Base-by-base conservation (phyloP, 2,797 vertebrate species). In the Esox lucius region DNA sequence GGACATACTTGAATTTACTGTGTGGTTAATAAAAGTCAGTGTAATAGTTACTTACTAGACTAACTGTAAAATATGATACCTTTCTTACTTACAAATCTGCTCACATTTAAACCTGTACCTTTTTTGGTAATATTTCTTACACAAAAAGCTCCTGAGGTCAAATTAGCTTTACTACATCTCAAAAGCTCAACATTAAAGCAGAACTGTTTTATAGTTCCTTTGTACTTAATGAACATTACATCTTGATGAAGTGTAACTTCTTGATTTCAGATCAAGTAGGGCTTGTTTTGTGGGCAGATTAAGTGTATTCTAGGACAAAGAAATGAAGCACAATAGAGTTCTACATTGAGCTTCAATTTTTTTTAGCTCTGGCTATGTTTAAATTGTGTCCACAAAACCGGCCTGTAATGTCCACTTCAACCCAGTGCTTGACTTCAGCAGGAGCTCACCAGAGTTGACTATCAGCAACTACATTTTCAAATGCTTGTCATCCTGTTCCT, bases 1-100 rank as follows among this genome's bases (percentile, higher is more conserved):
- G 61, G 39, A 59, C 28, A 48, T 22, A 49, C 42, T 48, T 70
- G 68, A 24, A 5, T n/a, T 19, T 31, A 48, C 70, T 49, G n/a
- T 33, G 48, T 70, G 46, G 77, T 62, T 73, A 49, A 68, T 61
- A 74, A 68, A 26, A 82, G 70, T 28, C 53, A 13, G 7, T 68
- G 39, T 76, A 70, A 53, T 77, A 61, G 56, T 61, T 61, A 7
- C 22, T 22, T 61, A 13, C 22, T 42, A 28, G 39, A 39, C 24
- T 19, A 53, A 56, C 48, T 53, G 48, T 70, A 19, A 46, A n/a
- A 4, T 46, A 39, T 77, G 49, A 64, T 35, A 35, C 75, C 76
- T 17, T 72, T 1, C 35, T 68, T 31, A 5, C 56, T 59, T 48
- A 31, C 15, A 72, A 53, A 65, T 78, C 22, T 2, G 0, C 13